Evolutionary conservation across 2,888 invertebrate genomes (phyloP), one percentile per base, ranked within the genome.

Genomic region (Fissipunctia ypsillon): DNA sequence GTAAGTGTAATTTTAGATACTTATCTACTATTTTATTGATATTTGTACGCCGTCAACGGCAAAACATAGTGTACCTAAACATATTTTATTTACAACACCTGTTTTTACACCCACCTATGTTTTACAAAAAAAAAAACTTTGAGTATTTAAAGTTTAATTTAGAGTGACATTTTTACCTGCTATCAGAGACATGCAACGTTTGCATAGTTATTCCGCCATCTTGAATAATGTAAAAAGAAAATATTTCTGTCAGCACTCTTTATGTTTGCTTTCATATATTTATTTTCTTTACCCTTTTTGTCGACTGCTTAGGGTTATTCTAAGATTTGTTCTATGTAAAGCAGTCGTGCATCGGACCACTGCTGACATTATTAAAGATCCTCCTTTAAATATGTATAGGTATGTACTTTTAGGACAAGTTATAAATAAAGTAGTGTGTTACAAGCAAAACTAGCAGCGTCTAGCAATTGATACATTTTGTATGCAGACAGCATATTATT

Each of bases 241-340:
- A 76, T 54, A 76, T 65, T 73, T 76, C 14, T 31, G 19, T 54
- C 38, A 73, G 54, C 28, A 64, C 65, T 76, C 28, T 76, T 64
- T 38, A 45, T 25, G n/a, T 54, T 76, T 38, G 19, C 19, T 31
- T 38, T 54, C 28, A 54, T 45, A 38, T 10, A 14, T 69, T 65
- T 54, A 75, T 63, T 64, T 76, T 38, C 28, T n/a, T 64, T 31
- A 38, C 16, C 16, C 16, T 65, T 54, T 52, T 65, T 38, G 52
- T 54, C 10, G 28, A 38, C 52, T 45, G 19, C 38, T 31, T 19
- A 45, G 76, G 43, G 52, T 38, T 76, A 65, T 31, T 65, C 28
- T n/a, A 73, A 38, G 45, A 76, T n/a, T 76, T 19, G 28, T 76
- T 73, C 19, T n/a, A 25, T 64, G 28, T 57, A 19, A 43, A 43